Conservation (phyloP, 2,113 vertebrate genomes). For the Myocastor coypus region DNA sequence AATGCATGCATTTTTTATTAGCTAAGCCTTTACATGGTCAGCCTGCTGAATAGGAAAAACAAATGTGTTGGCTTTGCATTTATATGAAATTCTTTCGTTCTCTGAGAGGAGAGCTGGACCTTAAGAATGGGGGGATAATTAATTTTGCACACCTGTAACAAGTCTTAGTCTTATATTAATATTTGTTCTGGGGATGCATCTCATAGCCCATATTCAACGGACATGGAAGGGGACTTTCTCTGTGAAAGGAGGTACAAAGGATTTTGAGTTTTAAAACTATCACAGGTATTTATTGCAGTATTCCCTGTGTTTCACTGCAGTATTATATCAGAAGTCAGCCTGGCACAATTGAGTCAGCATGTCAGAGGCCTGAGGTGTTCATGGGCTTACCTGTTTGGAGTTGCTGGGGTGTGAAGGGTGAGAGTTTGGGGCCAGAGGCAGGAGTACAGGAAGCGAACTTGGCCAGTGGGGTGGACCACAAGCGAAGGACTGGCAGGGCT, state of each 20-base stretch:
- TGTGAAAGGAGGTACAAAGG: background rate
- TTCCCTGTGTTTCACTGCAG: background rate
- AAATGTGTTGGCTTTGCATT: slow-evolving; percentile 31
- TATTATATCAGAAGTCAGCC: slow-evolving; percentile 13
- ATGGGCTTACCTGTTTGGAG: background rate
- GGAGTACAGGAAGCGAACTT: background rate
- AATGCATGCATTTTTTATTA: slow-evolving; percentile 70
- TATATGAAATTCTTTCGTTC: slow-evolving; percentile 30
- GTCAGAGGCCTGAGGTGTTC: background rate
- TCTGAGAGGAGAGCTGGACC: slow-evolving; percentile 51
- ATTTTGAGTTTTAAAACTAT: slow-evolving; percentile 18
- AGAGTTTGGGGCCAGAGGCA: background rate
- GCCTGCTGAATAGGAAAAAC: slow-evolving; percentile 34
- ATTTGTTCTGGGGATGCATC: slow-evolving; percentile 12
- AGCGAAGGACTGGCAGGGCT: background rate
- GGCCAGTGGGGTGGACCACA: background rate
- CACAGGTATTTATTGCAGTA: background rate
- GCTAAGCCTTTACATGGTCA: slow-evolving; percentile 32
- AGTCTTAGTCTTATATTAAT: background rate
- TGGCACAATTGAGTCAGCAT: background rate
- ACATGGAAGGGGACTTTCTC: background rate
- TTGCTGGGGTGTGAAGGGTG: background rate
- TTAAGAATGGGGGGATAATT: slow-evolving; percentile 47
- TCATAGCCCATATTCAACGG: background rate
- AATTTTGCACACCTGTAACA: background rate